A percentile compares a stretch with the other conserved stretches of the same genome.
These are phyloP conservation scores for Mimas tiliae DNA, from an alignment of 2,888 invertebrate species.

Conservation along the genomic window DNA sequence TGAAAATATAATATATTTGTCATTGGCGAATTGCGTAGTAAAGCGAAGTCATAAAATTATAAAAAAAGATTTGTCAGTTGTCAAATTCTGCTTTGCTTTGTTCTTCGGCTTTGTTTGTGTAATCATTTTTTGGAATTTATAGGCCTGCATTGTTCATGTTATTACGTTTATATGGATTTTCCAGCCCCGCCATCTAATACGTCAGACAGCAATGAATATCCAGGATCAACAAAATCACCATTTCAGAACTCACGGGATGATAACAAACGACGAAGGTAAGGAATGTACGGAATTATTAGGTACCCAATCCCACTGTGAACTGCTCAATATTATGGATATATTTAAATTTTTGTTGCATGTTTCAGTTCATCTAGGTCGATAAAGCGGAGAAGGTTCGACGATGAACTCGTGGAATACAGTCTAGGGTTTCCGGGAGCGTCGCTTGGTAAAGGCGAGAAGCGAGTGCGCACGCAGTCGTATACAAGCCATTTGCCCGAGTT, in stretches of 20 bases:
- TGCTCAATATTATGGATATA: neutral
- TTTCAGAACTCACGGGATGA: constrained; percentile 70
- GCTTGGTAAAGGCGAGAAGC: constrained; percentile 74
- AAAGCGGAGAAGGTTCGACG: constrained; percentile 97
- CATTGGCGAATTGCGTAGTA: no score
- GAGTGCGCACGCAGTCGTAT: constrained; percentile 79
- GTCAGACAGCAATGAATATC: constrained; percentile 75
- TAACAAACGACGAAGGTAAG: constrained; percentile 79
- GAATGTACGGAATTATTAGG: constrained; percentile 6
- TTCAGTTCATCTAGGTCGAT: constrained; percentile 96
- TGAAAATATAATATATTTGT: no score
- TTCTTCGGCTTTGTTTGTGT: no score
- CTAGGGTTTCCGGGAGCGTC: constrained; percentile 87
- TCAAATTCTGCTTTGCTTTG: no score
- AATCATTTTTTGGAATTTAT: neutral
- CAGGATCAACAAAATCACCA: constrained; percentile 60
- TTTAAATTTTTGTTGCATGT: constrained; percentile 32
- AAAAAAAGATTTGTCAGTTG: no score
- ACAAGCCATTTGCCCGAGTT: constrained; percentile 81
- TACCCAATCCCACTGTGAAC: neutral
- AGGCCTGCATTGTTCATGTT: neutral
- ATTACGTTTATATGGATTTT: constrained; percentile 63
- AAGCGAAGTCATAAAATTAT: no score
- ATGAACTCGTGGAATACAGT: constrained; percentile 97
- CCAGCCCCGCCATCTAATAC: constrained; percentile 72